Conservation (phyloP, 2,797 vertebrate genomes). For the Paguma larvata region DNA sequence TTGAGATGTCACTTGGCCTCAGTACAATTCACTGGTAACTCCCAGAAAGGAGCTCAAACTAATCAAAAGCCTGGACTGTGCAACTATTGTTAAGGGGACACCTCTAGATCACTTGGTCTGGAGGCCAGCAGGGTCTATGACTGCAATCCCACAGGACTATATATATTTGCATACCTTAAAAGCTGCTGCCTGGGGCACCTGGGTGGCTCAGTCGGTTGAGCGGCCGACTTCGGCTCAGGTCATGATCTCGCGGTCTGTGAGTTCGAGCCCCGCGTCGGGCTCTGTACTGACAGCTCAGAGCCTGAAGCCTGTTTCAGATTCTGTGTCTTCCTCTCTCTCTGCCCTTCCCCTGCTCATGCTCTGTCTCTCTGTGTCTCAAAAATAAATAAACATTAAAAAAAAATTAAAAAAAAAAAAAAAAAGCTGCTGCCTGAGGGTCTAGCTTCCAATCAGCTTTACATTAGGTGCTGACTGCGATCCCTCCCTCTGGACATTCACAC, state of each 20-base stretch:
- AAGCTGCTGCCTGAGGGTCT: neutral
- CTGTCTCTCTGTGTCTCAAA: too few relatives aligned
- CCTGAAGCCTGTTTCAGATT: too few relatives aligned
- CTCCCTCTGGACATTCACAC: neutral
- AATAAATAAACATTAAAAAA: too few relatives aligned
- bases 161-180: neutral
- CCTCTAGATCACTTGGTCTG: neutral
- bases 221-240: too few relatives aligned
- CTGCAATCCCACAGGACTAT: neutral
- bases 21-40: neutral
- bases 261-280: too few relatives aligned
- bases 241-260: too few relatives aligned
- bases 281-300: too few relatives aligned
- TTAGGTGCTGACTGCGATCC: neutral
- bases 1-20: neutral
- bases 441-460: neutral
- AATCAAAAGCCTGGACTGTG: neutral
- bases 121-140: neutral
- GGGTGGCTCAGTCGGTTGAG: too few relatives aligned
- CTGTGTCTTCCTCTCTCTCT: too few relatives aligned
- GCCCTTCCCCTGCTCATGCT: too few relatives aligned
- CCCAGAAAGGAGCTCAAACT: neutral
- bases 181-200: neutral
- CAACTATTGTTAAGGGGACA: neutral
- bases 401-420: too few relatives aligned